These are phyloP conservation scores for Dendrolimus houi DNA, from an alignment of 2,888 invertebrate species.

Conservation along the genomic window DNA sequence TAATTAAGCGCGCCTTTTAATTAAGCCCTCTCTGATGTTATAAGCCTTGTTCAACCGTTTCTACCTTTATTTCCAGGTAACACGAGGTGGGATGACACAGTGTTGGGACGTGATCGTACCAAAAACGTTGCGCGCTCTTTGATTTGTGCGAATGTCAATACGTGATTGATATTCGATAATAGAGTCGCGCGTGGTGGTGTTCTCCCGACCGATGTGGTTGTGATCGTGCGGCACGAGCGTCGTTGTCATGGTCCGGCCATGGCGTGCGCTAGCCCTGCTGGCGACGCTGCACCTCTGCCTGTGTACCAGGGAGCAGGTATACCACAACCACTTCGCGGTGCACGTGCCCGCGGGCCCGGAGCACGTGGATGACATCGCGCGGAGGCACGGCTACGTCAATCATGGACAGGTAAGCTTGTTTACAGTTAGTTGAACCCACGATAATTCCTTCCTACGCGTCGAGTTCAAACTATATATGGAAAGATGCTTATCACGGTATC, in stretches of 20 bases:
- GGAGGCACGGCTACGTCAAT: slow-evolving; percentile 90
- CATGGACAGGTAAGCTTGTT: slow-evolving; percentile 86
- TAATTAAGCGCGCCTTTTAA: slow-evolving; percentile 40
- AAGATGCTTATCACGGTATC: no score
- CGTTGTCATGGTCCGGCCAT: slow-evolving; percentile 58
- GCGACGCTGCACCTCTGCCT: slow-evolving; percentile 32
- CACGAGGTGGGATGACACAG: slow-evolving; percentile 38
- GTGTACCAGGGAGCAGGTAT: slow-evolving; percentile 64
- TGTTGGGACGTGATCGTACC: slow-evolving; percentile 13
- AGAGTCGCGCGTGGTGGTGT: slow-evolving; percentile 17
- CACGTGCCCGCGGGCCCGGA: slow-evolving; percentile 82
- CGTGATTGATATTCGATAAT: slow-evolving; percentile 4
- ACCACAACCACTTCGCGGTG: slow-evolving; percentile 90
- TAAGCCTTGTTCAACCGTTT: slow-evolving; percentile 17
- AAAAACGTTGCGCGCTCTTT: slow-evolving; percentile 1
- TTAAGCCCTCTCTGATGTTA: slow-evolving; percentile 27
- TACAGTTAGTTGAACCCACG: no score
- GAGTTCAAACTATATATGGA: no score
- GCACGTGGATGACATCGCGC: slow-evolving; percentile 86
- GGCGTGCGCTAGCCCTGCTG: slow-evolving; percentile 57
- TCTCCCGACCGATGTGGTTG: slow-evolving; percentile 41
- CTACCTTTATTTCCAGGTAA: slow-evolving; percentile 33
- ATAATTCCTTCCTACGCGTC: no score
- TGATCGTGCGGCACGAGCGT: slow-evolving; percentile 23
- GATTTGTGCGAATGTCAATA: background rate